A percentile compares a stretch with the other conserved stretches of the same genome.
Evolutionary conservation across 2,888 invertebrate genomes (phyloP).

Genomic region (Lampropteryx suffumata): DNA sequence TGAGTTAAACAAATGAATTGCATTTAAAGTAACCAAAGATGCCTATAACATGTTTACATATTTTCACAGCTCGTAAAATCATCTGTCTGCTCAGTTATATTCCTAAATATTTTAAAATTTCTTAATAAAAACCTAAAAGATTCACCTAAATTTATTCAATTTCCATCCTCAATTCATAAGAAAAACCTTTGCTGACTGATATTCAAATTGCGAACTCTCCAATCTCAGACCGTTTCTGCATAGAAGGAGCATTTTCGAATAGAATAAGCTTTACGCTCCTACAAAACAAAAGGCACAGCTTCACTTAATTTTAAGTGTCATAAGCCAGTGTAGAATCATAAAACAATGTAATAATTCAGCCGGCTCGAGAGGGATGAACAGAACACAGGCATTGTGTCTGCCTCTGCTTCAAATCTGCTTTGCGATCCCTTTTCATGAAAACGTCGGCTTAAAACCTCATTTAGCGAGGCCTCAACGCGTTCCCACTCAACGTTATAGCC

Average conservation of each 20-base stretch:
- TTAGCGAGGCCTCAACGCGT: slow-evolving; percentile 67
- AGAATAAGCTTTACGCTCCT: slow-evolving; percentile 37
- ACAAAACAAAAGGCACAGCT: slow-evolving; percentile 51
- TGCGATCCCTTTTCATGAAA: slow-evolving; percentile 69
- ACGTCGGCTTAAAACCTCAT: slow-evolving; percentile 77
- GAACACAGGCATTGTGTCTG: slow-evolving; percentile 62
- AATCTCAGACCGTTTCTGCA: slow-evolving; percentile 10
- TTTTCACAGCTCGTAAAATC: too few relatives aligned
- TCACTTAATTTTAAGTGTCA: slow-evolving; percentile 67
- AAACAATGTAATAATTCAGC: slow-evolving; percentile 71
- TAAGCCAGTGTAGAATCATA: slow-evolving; percentile 63
- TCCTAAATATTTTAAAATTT: neutral
- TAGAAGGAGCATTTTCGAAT: slow-evolving; percentile 22
- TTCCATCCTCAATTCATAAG: slow-evolving; percentile 4
- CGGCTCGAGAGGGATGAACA: slow-evolving; percentile 57
- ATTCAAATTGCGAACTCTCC: slow-evolving; percentile 15
- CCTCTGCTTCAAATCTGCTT: slow-evolving; percentile 71
- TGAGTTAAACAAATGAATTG: too few relatives aligned
- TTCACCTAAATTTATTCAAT: slow-evolving; percentile 1
- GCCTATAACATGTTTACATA: too few relatives aligned
- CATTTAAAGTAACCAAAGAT: too few relatives aligned
- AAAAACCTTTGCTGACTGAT: neutral
- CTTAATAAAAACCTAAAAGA: neutral
- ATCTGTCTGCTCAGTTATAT: too few relatives aligned
- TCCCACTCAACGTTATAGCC: slow-evolving; percentile 68